These are phyloP conservation scores for Synergus gifuensis DNA, from an alignment of 2,888 invertebrate species.

Conservation along the genomic window DNA sequence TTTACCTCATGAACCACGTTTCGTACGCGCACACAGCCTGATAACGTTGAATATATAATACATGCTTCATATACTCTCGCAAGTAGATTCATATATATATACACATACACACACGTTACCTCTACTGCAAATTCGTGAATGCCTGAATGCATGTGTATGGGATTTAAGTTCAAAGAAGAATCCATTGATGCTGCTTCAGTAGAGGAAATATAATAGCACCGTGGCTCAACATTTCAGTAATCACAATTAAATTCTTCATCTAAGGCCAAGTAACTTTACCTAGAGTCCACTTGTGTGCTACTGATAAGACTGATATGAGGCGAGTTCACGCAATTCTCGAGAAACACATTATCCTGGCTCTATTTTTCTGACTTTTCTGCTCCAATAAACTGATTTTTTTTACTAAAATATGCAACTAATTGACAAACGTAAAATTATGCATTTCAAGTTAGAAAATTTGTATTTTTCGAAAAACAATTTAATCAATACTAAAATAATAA, in stretches of 20 bases:
- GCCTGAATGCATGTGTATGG: not conserved
- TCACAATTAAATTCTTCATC: constrained; percentile 15
- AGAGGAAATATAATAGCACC: not conserved
- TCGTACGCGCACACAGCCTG: not conserved
- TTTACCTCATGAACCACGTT: constrained; percentile 31
- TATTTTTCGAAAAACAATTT: too few species aligned
- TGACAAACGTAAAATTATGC: not conserved
- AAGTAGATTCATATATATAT: constrained; percentile 1
- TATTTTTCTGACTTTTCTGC: not conserved
- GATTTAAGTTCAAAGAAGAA: not conserved
- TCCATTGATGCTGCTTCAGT: not conserved
- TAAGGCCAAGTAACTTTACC: constrained; percentile 5
- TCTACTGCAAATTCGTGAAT: not conserved
- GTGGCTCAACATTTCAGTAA: constrained; percentile 19
- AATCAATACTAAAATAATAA: not conserved
- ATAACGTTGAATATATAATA: constrained; percentile 34
- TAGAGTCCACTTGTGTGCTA: not conserved
- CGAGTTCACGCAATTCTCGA: constrained; percentile 28
- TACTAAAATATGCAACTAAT: not conserved
- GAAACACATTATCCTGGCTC: constrained; percentile 16
- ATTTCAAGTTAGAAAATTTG: not conserved
- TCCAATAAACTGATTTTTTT: not conserved
- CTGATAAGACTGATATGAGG: not conserved
- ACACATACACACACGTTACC: not conserved
- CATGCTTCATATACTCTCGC: constrained; percentile 4